Conservation (phyloP, 1,140 invertebrate species). For the Proctacanthus coquilletti region DNA sequence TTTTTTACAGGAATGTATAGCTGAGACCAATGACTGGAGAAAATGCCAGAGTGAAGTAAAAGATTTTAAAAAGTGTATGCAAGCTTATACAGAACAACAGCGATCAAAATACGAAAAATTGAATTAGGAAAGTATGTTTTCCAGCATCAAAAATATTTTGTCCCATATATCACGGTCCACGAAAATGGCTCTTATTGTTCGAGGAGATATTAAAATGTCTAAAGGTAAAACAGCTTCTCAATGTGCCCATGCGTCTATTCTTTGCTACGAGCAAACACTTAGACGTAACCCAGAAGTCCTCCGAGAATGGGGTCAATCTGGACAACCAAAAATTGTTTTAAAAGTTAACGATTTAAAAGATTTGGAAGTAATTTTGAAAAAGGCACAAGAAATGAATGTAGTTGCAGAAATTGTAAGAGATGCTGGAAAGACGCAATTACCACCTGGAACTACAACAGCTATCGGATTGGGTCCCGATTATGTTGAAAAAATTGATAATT, state of each 20-base stretch:
- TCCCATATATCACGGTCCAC: conserved; percentile 13
- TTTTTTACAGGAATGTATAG: conserved; percentile 75
- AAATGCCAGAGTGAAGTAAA: conserved; percentile 69
- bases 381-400: conserved; percentile 41
- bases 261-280: conserved; percentile 41
- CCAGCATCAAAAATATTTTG: conserved; percentile 7
- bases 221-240: conserved; percentile 72
- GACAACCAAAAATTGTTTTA: conserved; percentile 63
- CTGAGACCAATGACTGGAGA: conserved; percentile 75
- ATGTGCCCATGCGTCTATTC: conserved; percentile 61
- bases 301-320: conserved; percentile 44
- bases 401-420: conserved; percentile 48
- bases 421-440: conserved; percentile 62
- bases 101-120: conserved; percentile 22
- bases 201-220: conserved; percentile 62
- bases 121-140: conserved; percentile 17
- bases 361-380: conserved; percentile 33
- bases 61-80: conserved; percentile 65
- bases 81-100: conserved; percentile 33
- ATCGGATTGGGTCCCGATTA: conserved; percentile 60
- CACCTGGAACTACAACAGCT: conserved; percentile 48
- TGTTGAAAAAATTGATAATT: conserved; percentile 41
- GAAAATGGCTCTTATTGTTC: conserved; percentile 62
- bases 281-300: conserved; percentile 33
- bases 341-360: conserved; percentile 36